Percentiles rank a stretch among this genome's conserved stretches.
Conservation (phyloP, 2,797 vertebrate species). For the Falco berigora region DNA sequence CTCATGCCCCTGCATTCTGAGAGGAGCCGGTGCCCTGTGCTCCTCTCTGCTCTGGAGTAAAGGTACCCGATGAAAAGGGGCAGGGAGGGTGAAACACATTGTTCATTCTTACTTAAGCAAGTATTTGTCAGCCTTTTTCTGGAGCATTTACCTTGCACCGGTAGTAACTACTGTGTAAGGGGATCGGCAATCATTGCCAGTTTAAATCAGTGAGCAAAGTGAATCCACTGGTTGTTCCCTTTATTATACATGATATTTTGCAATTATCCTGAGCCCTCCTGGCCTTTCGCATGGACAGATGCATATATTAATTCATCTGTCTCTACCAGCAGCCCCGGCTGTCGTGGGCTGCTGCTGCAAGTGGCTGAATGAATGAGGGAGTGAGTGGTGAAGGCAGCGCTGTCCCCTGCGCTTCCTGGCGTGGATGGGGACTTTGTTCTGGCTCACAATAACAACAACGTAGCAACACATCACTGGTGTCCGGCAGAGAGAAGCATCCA, state of each 20-base stretch:
- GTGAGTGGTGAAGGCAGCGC: fast-evolving
- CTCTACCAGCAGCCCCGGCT: background rate
- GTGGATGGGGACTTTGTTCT: slow-evolving; percentile 38
- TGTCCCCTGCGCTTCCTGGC: background rate
- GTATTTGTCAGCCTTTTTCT: background rate
- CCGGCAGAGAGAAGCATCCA: background rate
- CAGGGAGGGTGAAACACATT: background rate
- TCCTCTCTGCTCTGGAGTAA: background rate
- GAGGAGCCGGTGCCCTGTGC: background rate
- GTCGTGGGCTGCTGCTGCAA: background rate
- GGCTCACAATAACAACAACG: background rate
- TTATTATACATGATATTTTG: background rate
- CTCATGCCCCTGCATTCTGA: background rate
- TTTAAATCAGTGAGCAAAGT: background rate
- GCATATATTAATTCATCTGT: background rate
- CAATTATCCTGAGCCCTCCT: background rate
- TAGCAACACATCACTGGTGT: background rate
- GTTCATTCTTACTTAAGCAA: background rate
- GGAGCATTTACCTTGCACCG: background rate
- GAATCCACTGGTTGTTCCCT: background rate
- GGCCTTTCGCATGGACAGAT: background rate
- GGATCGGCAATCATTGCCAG: fast-evolving
- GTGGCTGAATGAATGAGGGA: background rate
- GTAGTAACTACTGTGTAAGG: background rate
- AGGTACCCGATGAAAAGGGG: background rate